A percentile compares a stretch with the other conserved stretches of the same genome.
Evolutionary conservation across 2,113 vertebrate genomes (phyloP).

Genomic region (Macquaria ambigua): DNA sequence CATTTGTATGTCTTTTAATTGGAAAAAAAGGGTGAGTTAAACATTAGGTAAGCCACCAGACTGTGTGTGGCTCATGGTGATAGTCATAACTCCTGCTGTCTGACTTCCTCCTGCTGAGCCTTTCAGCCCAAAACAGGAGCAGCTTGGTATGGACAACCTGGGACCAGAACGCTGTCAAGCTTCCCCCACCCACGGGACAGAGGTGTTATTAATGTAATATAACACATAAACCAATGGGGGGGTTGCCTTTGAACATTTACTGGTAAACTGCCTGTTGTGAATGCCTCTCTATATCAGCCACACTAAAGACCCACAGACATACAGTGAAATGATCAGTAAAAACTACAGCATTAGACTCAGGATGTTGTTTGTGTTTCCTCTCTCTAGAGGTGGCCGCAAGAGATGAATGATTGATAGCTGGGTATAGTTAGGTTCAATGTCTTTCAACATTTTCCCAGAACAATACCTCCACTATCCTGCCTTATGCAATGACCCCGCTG

Average conservation of each 20-base stretch:
- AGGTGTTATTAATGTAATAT: constrained; percentile 82
- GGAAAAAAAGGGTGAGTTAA: constrained; percentile 8
- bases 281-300: constrained; percentile 15
- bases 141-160: constrained; percentile 63
- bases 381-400: constrained; percentile 14
- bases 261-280: constrained; percentile 61
- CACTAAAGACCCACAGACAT: constrained; percentile 10
- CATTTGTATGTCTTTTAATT: background rate
- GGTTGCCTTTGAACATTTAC: constrained; percentile 53
- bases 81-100: constrained; percentile 61
- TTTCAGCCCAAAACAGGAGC: constrained; percentile 64
- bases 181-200: constrained; percentile 66
- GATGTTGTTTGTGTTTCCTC: constrained; percentile 37
- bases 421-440: constrained; percentile 25
- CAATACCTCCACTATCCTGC: constrained; percentile 5
- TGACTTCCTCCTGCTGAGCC: constrained; percentile 63
- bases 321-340: constrained; percentile 45
- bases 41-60: constrained; percentile 23
- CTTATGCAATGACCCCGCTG: constrained; percentile 45
- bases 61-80: constrained; percentile 41
- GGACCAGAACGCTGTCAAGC: constrained; percentile 66
- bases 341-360: constrained; percentile 16
- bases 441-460: constrained; percentile 40
- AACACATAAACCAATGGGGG: constrained; percentile 66
- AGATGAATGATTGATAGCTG: constrained; percentile 64